phyloP scores from a whole-genome alignment of 2,113 vertebrate species.

The Calyptommatus sinebrachiatus region DNA sequence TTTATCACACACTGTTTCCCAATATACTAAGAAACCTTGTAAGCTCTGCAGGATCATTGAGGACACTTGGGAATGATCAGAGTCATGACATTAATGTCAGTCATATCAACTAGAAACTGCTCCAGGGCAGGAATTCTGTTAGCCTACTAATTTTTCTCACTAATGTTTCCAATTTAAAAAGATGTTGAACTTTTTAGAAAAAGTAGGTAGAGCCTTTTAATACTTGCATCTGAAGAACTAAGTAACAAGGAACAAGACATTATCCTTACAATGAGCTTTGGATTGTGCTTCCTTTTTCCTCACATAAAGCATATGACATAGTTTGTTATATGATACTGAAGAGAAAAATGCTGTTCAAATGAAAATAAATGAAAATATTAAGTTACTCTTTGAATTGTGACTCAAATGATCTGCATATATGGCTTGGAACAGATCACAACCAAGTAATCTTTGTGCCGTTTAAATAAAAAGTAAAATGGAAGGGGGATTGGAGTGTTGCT shows the following conservation, averaged over 20 bases:
- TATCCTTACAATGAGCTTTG: background rate
- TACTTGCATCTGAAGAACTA: background rate
- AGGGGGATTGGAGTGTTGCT: slow-evolving; percentile 35
- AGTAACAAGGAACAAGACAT: background rate
- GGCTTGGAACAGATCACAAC: background rate
- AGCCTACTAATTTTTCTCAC: background rate
- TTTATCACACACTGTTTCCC: too few relatives aligned
- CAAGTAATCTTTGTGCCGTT: background rate
- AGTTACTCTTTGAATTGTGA: background rate
- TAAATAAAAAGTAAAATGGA: slow-evolving; percentile 13
- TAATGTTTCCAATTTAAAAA: background rate
- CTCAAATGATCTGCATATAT: background rate
- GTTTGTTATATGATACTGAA: background rate
- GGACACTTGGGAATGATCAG: too few relatives aligned
- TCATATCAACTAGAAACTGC: too few relatives aligned
- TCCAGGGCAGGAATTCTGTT: background rate
- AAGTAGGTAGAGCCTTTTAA: background rate
- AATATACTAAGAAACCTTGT: too few relatives aligned
- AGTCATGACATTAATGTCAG: too few relatives aligned
- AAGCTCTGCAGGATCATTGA: too few relatives aligned
- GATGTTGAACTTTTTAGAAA: background rate
- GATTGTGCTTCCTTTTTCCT: background rate
- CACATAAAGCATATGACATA: background rate
- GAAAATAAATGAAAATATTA: background rate
- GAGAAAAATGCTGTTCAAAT: background rate